Base-by-base conservation (phyloP, 2,888 invertebrate species). In the Cepaea hortensis region DNA sequence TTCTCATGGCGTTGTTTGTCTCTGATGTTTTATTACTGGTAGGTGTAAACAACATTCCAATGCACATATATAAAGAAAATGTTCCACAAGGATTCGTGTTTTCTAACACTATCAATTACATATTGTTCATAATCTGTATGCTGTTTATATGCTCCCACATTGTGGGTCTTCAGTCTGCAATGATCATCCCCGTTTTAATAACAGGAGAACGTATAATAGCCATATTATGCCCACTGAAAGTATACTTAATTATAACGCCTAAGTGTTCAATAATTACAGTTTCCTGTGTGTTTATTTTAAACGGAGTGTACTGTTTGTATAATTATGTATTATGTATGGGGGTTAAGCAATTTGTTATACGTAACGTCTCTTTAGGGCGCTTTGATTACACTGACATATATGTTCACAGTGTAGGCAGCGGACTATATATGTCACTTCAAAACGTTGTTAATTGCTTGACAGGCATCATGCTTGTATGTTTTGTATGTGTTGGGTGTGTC, bases 1-100 rank as follows among this genome's bases (percentile, higher is more conserved):
- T 84, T 3, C n/a, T 61, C 9, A 3, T 84, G n/a, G 73, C 62
- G 0, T 20, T 84, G 13, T 23, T 61, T 73, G 3, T 75, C 15
- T n/a, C 70, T 15, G 81, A 81, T 68, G 68, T 50, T 50, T 18
- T 70, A 13, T 48, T 65, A n/a, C 81, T 81, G 3, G 3, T 20
- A 11, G 81, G 81, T 46, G 23, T 81, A 11, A 81, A 50, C 48
- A 81, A 81, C 48, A 48, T 81, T 3, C n/a, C 55, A n/a, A 6
- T n/a, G 18, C 18, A 11, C n/a, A 77, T 77, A n/a, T n/a, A 55
- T 9, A 3, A 18, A 55, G 1, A 55, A 61, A 23, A 23, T 77
- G n/a, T 23, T 11, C n/a, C n/a, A 46, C 4, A 11, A 3, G 61
- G 4, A 18, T 77, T 77, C 13, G 55, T 23, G n/a, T 55, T 55